Base-by-base conservation (phyloP, 1,140 invertebrate genomes). In the Alviniconcha marisindica region DNA sequence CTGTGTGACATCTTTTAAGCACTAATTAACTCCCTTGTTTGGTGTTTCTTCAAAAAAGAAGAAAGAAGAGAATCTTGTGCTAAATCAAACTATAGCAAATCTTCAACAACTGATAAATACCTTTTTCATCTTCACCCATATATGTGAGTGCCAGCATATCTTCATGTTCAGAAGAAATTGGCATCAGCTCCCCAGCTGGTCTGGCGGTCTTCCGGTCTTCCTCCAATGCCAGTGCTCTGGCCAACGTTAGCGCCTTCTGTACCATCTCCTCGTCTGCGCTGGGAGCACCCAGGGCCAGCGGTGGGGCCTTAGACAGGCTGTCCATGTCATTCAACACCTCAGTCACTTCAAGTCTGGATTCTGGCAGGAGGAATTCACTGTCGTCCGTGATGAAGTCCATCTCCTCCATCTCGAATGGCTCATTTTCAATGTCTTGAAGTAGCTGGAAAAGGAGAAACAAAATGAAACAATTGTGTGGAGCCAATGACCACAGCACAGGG, bases 351-450 rank as follows among this genome's bases (percentile, higher is more conserved):
- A 28, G 38, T 40, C n/a, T 71, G 69, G 38, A 40, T 71, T 10
- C n/a, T 4, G 63, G 69, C 33, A 71, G 69, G 0, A 40, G 1
- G 36, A 71, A 71, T 5, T 71, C 69, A 40, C 36, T 40, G 69
- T 60, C 77, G 36, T 60, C 54, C 15, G 51, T 36, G 24, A 54
- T 56, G 66, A 82, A 82, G 82, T 83, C 81, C 31, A 85, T 77
- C 18, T 42, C 33, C 2, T 86, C 87, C 48, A 88, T 82, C 28
- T 83, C 85, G 33, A 66, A 80, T 10, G 79, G 73, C 60, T 79
- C 38, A 83, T 83, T 31, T 44, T 80, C 44, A 54, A 82, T 51
- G 38, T 76, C 69, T 85, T 77, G 18, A 31, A 71, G 36, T 15
- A 69, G 83, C 81, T 83, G 81, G 38, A 21, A 69, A 38, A 54